These are phyloP conservation scores for Coccyzus lansbergi DNA, from an alignment of 2,797 vertebrate species.

Conservation along the genomic window DNA sequence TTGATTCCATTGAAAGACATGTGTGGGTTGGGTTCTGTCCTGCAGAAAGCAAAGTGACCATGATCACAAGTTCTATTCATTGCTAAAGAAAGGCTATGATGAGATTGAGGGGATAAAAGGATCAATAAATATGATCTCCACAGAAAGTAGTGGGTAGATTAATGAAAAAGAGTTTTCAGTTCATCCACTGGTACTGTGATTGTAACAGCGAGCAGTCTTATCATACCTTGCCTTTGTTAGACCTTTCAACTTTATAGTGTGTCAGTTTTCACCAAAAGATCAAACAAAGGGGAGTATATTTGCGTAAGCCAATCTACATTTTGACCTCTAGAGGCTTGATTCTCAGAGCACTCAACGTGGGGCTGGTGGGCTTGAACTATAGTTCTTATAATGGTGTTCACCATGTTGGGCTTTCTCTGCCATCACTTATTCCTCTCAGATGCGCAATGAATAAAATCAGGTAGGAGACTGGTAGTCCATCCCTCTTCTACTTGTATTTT, in stretches of 20 bases:
- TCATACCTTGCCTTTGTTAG: background rate
- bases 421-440: background rate
- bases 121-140: constrained; percentile 22
- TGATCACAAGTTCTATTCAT: background rate
- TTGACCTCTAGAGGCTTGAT: background rate
- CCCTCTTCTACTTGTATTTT: background rate
- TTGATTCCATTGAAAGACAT: background rate
- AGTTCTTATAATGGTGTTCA: background rate
- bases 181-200: background rate
- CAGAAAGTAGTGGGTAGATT: background rate
- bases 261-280: background rate
- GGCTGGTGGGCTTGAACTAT: background rate
- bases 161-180: background rate
- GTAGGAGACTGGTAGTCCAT: background rate
- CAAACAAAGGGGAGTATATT: background rate
- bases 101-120: background rate
- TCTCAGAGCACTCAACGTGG: background rate
- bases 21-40: background rate
- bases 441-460: background rate
- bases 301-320: background rate
- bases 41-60: background rate
- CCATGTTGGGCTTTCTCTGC: background rate
- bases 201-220: background rate
- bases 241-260: background rate
- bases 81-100: background rate